Base-by-base conservation (phyloP, 2,888 invertebrate genomes). In the Ichneumoninae sp. region DNA sequence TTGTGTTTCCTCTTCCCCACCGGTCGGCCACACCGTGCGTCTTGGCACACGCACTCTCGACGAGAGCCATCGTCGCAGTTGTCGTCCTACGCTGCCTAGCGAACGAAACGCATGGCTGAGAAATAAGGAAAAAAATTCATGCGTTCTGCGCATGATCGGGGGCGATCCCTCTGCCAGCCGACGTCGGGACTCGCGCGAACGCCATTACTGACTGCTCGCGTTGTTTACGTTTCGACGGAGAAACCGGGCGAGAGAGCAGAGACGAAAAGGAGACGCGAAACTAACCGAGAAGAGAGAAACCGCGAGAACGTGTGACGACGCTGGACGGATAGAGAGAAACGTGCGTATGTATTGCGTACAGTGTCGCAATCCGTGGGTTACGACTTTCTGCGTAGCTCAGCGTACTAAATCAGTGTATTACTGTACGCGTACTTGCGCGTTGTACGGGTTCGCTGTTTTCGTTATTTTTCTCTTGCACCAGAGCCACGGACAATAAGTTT, bases 201-300 rank as follows among this genome's bases (percentile, higher is more conserved):
- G 70, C 69, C 63, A 70, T 69, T 78, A 70, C 40, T 68, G 78
- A 13, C 22, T 33, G 57, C 63, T 47, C 60, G 70, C 74, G 81
- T 85, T 87, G 83, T 85, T 86, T 85, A 86, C 82, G 86, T 86
- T 85, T 80, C 73, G 80, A 66, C 54, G 77, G 63, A 10, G 83
- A 76, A 63, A 71, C n/a, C 50, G 71, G 40, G 69, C 60, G 68
- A 71, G 66, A 70, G 60, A 30, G 65, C n/a, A 65, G 52, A 60
- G 40, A 1, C 13, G 57, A 80, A 75, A 26, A 75, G 63, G n/a
- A 54, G 69, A 77, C 73, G 68, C 10, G 33, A 71, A 47, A n/a
- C 16, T 26, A 66, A 54, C 76, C 44, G 65, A 19, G 54, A 78
- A 57, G 26, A 36, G 47, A 47, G 54, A 70, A 75, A 60, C 22